A percentile compares a stretch with the other conserved stretches of the same genome.
These are phyloP conservation scores for Prunella himalayana DNA, from an alignment of 2,113 vertebrate genomes.

Conservation along the genomic window DNA sequence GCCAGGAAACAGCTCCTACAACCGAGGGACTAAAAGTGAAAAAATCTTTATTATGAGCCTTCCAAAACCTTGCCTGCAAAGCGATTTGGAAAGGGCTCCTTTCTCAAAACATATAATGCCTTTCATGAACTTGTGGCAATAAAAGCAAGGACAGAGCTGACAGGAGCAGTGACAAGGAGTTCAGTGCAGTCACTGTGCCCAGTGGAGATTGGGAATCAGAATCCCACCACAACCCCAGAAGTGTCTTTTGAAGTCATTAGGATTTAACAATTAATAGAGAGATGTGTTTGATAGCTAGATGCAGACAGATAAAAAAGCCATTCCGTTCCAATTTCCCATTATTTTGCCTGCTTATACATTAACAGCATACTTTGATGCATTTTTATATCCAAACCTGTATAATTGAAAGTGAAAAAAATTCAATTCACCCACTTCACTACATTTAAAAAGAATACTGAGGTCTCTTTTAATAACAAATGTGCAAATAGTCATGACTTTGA, in stretches of 20 bases:
- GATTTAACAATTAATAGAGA: constrained; percentile 17
- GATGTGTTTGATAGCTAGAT: constrained; percentile 9
- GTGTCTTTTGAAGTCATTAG: neutral
- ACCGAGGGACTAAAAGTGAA: neutral
- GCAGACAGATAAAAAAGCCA: neutral
- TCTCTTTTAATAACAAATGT: neutral
- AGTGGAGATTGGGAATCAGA: neutral
- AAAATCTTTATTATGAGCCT: neutral
- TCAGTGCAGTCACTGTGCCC: neutral
- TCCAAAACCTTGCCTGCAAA: neutral
- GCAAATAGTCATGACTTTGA: constrained; percentile 7
- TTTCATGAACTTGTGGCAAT: neutral
- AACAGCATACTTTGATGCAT: neutral
- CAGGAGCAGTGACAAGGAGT: neutral
- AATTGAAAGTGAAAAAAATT: constrained; percentile 6
- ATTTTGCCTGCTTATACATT: neutral
- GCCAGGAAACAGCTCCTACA: neutral
- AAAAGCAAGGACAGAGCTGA: neutral
- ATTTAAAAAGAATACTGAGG: neutral
- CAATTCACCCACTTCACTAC: neutral
- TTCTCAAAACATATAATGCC: neutral
- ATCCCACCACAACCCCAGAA: neutral
- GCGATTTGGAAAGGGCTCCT: neutral
- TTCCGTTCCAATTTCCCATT: neutral
- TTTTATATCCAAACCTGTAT: neutral